Evolutionary conservation across 2,888 invertebrate species (phyloP), one percentile per base, ranked within the genome.

Genomic region (Pyralis farinalis): DNA sequence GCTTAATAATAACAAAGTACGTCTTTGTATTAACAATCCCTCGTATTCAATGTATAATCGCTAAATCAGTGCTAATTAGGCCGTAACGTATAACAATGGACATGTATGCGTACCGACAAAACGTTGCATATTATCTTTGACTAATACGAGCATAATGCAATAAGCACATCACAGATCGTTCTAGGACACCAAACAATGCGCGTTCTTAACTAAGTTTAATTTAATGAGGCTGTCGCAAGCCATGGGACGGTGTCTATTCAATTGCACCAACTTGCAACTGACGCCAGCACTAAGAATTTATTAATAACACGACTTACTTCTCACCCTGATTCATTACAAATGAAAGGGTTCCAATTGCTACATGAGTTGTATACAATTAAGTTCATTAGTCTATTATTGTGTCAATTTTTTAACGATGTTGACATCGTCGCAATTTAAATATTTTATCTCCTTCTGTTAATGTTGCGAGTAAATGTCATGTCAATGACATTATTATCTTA

Each of bases 41-140:
- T 56, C 47, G 45, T 47, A 47, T 49, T 53, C 42, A 53, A 50
- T 43, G 49, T 25, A 44, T 38, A 43, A 45, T 60, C 57, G 55
- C 51, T 49, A 35, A 49, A 68, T 65, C 61, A 38, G 40, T 37
- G 53, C 48, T 66, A 67, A 71, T 68, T 63, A 66, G 60, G 49
- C 42, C 58, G 54, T 41, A 55, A 55, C 51, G 44, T 40, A 53
- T 60, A 46, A 71, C 63, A 69, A 66, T 64, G 58, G 52, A 51
- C 42, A 49, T 40, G 49, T 43, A 50, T 53, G 53, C n/a, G 25
- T 8, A 25, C 42, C 46, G 55, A 58, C 53, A 59, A 55, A 62
- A 57, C 57, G 51, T 55, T 58, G 49, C 58, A 59, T 51, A 60
- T 51, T 40, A 38, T 37, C 40, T 34, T 32, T 42, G 39, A 42